A percentile compares a stretch with the other conserved stretches of the same genome.
phyloP scores from a whole-genome alignment of 1,140 invertebrate species.

The Dreissena rostriformis region DNA sequence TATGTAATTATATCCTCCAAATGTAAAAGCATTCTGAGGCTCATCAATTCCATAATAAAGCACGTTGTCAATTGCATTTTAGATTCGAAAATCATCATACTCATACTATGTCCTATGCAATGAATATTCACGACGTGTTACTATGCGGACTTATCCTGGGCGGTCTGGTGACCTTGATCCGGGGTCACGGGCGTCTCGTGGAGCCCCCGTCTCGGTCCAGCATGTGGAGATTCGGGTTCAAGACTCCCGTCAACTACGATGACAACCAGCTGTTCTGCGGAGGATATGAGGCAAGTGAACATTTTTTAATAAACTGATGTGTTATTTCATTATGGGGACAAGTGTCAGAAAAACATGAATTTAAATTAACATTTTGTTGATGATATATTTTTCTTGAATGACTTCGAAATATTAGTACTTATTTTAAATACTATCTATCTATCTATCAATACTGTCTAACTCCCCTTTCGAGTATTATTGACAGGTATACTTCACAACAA shows the following conservation, averaged over 20 bases:
- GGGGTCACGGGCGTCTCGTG: constrained; percentile 91
- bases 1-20: no score
- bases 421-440: no score
- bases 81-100: no score
- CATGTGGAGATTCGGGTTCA: constrained; percentile 96
- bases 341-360: background rate
- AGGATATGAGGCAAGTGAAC: constrained; percentile 84
- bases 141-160: no score
- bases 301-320: background rate
- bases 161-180: constrained; percentile 5
- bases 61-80: no score
- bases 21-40: no score
- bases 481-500: background rate
- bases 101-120: no score
- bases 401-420: no score
- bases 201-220: constrained; percentile 95
- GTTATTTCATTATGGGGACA: background rate
- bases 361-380: background rate
- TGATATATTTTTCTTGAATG: no score
- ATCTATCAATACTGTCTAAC: no score
- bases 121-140: no score
- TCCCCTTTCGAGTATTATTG: background rate
- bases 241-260: constrained; percentile 95
- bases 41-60: no score
- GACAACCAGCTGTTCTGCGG: constrained; percentile 93